A percentile compares a stretch with the other conserved stretches of the same genome.
phyloP scores from a whole-genome alignment of 2,113 vertebrate genomes.

The Mellivora capensis region DNA sequence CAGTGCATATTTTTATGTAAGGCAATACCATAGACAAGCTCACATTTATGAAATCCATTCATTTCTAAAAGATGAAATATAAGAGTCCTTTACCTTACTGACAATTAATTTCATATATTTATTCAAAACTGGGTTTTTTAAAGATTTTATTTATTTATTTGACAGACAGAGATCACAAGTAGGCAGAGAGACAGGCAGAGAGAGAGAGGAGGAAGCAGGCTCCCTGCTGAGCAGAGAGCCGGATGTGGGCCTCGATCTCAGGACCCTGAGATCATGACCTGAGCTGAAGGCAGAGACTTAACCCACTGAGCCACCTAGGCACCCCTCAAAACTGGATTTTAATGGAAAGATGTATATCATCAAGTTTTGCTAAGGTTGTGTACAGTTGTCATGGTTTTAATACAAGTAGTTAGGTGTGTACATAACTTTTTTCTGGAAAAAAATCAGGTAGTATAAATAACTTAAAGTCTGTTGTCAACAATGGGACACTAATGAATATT shows the following conservation, averaged over 20 bases:
- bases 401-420: not conserved
- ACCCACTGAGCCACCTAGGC: too few relatives aligned
- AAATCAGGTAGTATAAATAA: not conserved
- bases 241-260: too few relatives aligned
- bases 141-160: too few relatives aligned
- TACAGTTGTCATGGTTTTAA: not conserved
- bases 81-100: not conserved
- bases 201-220: too few relatives aligned
- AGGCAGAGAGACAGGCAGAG: too few relatives aligned
- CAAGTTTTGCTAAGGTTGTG: not conserved
- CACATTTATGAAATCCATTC: not conserved
- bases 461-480: slow-evolving; percentile 15
- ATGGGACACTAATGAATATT: slow-evolving; percentile 28
- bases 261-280: too few relatives aligned
- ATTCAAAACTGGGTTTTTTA: not conserved
- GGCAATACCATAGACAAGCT: not conserved
- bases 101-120: not conserved
- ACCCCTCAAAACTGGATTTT: not conserved
- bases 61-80: not conserved
- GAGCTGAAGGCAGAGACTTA: too few relatives aligned
- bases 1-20: not conserved
- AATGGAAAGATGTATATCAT: not conserved
- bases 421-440: not conserved
- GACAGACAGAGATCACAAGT: too few relatives aligned
- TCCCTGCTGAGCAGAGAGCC: too few relatives aligned